phyloP scores from a whole-genome alignment of 2,888 invertebrate genomes.

The Archips xylosteana region DNA sequence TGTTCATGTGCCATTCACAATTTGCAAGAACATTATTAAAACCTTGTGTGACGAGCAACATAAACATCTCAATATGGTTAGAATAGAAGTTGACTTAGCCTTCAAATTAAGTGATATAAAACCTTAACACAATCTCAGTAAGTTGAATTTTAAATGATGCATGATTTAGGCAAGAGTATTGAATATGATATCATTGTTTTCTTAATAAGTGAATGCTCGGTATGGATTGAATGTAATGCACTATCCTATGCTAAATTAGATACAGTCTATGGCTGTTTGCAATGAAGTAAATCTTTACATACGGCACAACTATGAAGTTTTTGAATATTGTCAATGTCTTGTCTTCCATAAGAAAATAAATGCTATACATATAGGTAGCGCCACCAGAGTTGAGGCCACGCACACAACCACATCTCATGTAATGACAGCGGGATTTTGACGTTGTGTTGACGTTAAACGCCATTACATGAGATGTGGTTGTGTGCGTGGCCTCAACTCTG shows the following conservation, averaged over 20 bases:
- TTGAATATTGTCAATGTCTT: too few relatives aligned
- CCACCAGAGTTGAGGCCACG: too few relatives aligned
- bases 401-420: too few relatives aligned
- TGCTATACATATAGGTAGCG: too few relatives aligned
- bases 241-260: conserved; percentile 16
- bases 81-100: conserved; percentile 12
- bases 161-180: not conserved
- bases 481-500: too few relatives aligned
- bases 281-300: too few relatives aligned
- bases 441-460: too few relatives aligned
- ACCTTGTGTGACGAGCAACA: conserved; percentile 22
- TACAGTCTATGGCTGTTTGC: too few relatives aligned
- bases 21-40: conserved; percentile 27
- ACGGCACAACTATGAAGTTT: too few relatives aligned
- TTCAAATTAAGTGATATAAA: not conserved
- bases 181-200: conserved; percentile 33
- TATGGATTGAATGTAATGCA: conserved; percentile 9
- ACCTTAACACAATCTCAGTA: not conserved
- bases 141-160: conserved; percentile 11
- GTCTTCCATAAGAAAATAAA: too few relatives aligned
- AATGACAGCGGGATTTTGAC: too few relatives aligned
- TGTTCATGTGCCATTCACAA: conserved; percentile 37
- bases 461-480: too few relatives aligned
- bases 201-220: conserved; percentile 15
- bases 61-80: conserved; percentile 1